Base-by-base conservation (phyloP, 2,888 invertebrate genomes). In the Aquatica leii region DNA sequence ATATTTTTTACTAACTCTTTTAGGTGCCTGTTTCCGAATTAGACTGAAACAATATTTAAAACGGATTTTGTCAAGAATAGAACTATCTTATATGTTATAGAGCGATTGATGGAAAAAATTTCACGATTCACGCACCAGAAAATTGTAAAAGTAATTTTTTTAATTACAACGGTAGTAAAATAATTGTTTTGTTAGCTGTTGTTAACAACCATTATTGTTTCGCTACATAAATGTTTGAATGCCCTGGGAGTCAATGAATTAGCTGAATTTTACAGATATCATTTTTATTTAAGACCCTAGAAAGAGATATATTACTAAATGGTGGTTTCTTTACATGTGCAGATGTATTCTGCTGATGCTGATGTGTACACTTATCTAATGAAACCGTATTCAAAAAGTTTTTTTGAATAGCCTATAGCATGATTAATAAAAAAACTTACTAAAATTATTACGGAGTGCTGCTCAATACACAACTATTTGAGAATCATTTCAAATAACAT, bases 51-150 rank as follows among this genome's bases (percentile, higher is more conserved):
- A 51, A 59, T 24, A 65, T 71, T 56, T 62, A 71, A 71, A 60
- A 48, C 50, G 71, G 69, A 52, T 72, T 71, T 50, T 34, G 62
- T 50, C 57, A 52, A 46, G 56, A 62, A 50, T 73, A 70, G 71
- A 69, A 73, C 41, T 73, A 71, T 66, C 70, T 56, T 3, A 37
- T 49, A 49, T 71, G 68, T 65, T 69, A 65, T 65, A 72, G 72
- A 59, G 68, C 70, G 9, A 59, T 63, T 24, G 59, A 62, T 18
- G 63, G 71, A 43, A 74, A 74, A 62, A 69, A 73, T 67, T 60
- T 74, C 54, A 60, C 54, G 24, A 72, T 74, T 65, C 62, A 68
- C 67, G 69, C 53, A 52, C 60, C 64, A 12, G 24, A 50, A 55
- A 62, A 61, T 50, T 24, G 51, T 50, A 70, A 71, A 53, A 70